These are phyloP conservation scores for Sinonovacula constricta DNA, from an alignment of 1,140 invertebrate genomes.

Conservation along the genomic window DNA sequence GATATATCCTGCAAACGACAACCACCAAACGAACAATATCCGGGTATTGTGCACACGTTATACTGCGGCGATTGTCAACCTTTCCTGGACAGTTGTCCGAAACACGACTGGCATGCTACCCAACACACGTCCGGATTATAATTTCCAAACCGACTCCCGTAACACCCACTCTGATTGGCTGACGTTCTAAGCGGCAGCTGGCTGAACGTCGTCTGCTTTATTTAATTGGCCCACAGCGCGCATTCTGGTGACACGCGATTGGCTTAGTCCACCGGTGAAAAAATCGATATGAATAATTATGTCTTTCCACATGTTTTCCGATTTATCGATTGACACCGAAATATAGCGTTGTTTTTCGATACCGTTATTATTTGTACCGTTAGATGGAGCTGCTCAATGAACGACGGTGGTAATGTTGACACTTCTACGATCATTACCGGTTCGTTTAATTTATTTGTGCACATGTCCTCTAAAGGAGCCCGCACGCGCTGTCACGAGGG, in stretches of 20 bases:
- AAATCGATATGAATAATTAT: no score
- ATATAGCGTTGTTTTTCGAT: no score
- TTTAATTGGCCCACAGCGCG: constrained; percentile 61
- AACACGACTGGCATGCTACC: constrained; percentile 53
- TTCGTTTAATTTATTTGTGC: no score
- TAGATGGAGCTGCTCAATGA: no score
- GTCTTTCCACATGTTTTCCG: no score
- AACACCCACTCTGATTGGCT: constrained; percentile 57
- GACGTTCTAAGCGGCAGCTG: constrained; percentile 52
- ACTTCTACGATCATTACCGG: no score
- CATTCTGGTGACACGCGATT: constrained; percentile 38
- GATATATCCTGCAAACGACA: background rate
- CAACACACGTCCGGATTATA: constrained; percentile 52
- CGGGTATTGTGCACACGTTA: constrained; percentile 16
- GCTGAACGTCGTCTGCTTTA: constrained; percentile 49
- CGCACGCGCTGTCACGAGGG: no score
- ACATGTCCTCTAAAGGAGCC: no score
- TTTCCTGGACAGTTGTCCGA: constrained; percentile 58
- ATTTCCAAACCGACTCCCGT: constrained; percentile 28
- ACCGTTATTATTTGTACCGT: no score
- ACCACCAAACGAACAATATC: constrained; percentile 10
- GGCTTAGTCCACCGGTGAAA: no score
- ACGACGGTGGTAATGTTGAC: no score
- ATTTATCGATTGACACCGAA: no score
- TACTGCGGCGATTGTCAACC: constrained; percentile 52